Evolutionary conservation across 1,140 invertebrate genomes (phyloP), one percentile per base, ranked within the genome.

Genomic region (Drosophila quadrilineata): DNA sequence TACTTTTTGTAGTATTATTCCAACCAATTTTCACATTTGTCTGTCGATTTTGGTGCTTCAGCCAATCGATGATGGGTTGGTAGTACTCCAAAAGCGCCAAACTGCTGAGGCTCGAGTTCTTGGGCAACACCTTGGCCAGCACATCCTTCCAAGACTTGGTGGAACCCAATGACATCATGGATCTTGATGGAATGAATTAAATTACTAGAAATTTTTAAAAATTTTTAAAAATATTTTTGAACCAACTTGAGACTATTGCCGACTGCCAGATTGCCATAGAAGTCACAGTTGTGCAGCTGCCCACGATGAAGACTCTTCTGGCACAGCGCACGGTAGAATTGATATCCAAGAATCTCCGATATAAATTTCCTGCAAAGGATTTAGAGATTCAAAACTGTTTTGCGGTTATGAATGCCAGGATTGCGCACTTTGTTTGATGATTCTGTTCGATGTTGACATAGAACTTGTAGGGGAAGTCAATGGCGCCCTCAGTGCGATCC

Each of bases 241-340:
- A 22, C 40, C 22, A 38, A 88, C 87, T 73, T 89, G 0, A 93
- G 63, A 28, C 87, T 63, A 17, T 86, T 76, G 29, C 91, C 91
- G 1, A 92, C 91, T 24, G 75, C 84, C 1, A 59, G 72, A 33
- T 89, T 91, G 12, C 90, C 74, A 65, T 90, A 91, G 56, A 94
- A 93, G 75, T 94, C 93, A 74, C 93, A 93, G 48, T 90, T 90
- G 72, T 94, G 91, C 2, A 92, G 67, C 0, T 90, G 91, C 0
- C 72, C 62, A 0, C 90, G 90, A 54, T 93, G 89, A 2, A 90
- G 90, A n/a, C 91, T 91, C 31, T 90, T 90, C 8, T 91, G 88
- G 69, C 94, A 95, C 6, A 95, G 71, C 6, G 91, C 84, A 58
- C 92, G 89, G 69, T 94, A 93, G 53, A 94, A 92, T 14, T 89